Conservation (phyloP, 2,113 vertebrate genomes). For the Colinus virginianus region DNA sequence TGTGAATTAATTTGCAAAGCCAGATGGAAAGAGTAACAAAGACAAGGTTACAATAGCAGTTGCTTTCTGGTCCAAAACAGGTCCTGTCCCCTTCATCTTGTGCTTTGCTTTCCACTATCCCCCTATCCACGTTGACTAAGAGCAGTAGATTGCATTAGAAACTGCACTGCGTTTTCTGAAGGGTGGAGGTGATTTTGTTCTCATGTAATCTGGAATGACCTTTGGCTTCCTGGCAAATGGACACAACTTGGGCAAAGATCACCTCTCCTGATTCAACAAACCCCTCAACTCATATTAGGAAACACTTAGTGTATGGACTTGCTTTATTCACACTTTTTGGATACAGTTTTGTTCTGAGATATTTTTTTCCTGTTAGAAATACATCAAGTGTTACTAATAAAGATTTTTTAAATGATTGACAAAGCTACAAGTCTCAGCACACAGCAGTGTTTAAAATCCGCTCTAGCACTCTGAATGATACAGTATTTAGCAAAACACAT, state of each 20-base stretch:
- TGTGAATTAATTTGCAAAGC: background rate
- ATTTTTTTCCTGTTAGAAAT: background rate
- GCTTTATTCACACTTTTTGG: background rate
- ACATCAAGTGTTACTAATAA: background rate
- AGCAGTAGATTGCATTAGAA: accelerated
- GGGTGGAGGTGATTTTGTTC: background rate
- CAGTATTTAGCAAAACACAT: slow-evolving; percentile 33
- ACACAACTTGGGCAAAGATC: background rate
- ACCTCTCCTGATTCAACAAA: background rate
- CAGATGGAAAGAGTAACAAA: background rate
- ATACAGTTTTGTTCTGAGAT: background rate
- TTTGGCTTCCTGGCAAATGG: background rate
- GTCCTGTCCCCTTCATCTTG: background rate
- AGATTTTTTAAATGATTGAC: background rate
- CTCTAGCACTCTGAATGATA: slow-evolving; percentile 22
- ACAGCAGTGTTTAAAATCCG: background rate
- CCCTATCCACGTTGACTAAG: background rate
- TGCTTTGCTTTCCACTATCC: background rate
- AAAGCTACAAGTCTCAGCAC: background rate
- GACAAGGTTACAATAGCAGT: background rate
- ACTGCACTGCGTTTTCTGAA: background rate
- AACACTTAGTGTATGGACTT: background rate
- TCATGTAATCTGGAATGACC: background rate
- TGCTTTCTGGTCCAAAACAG: background rate
- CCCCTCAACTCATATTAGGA: background rate